These are phyloP conservation scores for Drosophila dives DNA, from an alignment of 2,888 invertebrate genomes.

Conservation along the genomic window DNA sequence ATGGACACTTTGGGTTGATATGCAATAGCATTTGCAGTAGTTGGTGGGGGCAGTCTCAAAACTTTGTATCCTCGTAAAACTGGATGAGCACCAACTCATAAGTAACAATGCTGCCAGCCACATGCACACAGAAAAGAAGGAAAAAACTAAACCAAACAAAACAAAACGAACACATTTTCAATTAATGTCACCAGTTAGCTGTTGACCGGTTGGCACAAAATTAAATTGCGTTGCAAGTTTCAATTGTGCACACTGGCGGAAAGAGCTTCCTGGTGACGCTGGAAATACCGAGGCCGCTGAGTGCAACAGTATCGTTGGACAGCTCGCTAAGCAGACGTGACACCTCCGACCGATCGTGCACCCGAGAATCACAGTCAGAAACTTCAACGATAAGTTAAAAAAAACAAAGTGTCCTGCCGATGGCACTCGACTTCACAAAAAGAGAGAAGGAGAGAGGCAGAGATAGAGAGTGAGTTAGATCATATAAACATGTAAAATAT, in stretches of 20 bases:
- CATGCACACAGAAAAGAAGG: constrained; percentile 80
- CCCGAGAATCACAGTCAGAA: constrained; percentile 84
- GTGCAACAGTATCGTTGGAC: constrained; percentile 76
- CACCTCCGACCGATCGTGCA: constrained; percentile 86
- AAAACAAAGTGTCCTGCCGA: constrained; percentile 85
- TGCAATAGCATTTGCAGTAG: background rate
- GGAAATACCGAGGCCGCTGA: constrained; percentile 83
- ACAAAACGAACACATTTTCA: constrained; percentile 4
- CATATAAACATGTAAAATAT: background rate
- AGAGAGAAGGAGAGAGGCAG: background rate
- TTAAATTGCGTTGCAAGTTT: background rate
- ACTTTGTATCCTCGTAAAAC: constrained; percentile 85
- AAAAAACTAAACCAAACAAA: background rate
- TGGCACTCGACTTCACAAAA: constrained; percentile 77
- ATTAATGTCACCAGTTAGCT: constrained; percentile 14
- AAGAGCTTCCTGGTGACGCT: constrained; percentile 82
- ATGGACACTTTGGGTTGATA: background rate
- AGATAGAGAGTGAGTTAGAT: background rate
- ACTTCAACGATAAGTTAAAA: constrained; percentile 86
- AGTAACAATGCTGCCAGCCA: constrained; percentile 87
- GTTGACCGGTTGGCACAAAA: constrained; percentile 6
- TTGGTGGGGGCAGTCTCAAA: constrained; percentile 71
- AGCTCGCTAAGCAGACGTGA: constrained; percentile 80
- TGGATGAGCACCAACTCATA: constrained; percentile 87
- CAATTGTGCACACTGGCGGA: constrained; percentile 70